Percentiles rank a stretch among this genome's conserved stretches.
Conservation (phyloP, 2,113 vertebrate genomes). For the Brachyhypopomus gauderio region DNA sequence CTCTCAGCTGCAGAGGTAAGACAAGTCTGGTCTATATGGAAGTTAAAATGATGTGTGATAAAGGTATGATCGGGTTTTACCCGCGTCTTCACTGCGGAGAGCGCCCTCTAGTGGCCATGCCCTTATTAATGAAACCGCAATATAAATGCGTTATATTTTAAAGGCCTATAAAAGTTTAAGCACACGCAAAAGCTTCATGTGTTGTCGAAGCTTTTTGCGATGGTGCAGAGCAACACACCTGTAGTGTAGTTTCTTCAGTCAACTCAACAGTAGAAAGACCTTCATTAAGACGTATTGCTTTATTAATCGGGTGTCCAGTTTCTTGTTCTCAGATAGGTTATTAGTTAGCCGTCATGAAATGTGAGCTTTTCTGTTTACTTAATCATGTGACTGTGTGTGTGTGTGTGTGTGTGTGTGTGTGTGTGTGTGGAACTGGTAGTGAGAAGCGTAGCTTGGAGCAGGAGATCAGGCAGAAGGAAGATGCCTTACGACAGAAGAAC, state of each 20-base stretch:
- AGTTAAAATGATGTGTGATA: background rate
- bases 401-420: too few species aligned
- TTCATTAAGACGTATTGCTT: too few species aligned
- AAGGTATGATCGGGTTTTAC: background rate
- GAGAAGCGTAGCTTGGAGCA: slow-evolving; percentile 91
- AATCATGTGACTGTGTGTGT: too few species aligned
- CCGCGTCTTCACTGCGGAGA: too few species aligned
- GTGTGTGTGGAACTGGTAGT: slow-evolving; percentile 62
- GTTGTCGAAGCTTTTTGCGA: too few species aligned
- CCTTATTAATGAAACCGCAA: too few species aligned
- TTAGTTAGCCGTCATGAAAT: too few species aligned
- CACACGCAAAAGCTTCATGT: background rate
- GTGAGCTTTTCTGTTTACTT: too few species aligned
- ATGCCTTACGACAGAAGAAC: slow-evolving; percentile 85
- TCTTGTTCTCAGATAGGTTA: too few species aligned
- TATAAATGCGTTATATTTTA: background rate
- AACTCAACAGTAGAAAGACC: background rate
- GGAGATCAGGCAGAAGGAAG: slow-evolving; percentile 90
- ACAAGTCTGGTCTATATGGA: background rate
- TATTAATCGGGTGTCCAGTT: too few species aligned
- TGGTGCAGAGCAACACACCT: background rate
- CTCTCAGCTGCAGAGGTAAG: slow-evolving; percentile 92
- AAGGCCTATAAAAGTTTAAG: background rate
- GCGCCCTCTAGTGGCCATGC: too few species aligned
- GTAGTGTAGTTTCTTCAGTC: background rate